Conservation (phyloP, 2,888 invertebrate species). For the Teleogryllus oceanicus region DNA sequence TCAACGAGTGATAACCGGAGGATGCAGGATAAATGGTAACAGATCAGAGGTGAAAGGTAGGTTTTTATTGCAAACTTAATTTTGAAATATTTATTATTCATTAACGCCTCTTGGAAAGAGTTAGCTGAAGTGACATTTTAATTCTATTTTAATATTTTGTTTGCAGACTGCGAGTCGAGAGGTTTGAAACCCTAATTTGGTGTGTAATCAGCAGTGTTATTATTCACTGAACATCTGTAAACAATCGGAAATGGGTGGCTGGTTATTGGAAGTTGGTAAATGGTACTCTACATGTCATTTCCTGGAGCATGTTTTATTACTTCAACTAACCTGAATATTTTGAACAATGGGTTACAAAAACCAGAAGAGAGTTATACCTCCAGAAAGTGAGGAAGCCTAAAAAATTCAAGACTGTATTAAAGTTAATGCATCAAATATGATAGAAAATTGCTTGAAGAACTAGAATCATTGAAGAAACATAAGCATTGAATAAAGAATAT, state of each 20-base stretch:
- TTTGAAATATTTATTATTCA: no score
- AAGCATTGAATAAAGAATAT: neutral
- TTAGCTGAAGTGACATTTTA: neutral
- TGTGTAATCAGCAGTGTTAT: no score
- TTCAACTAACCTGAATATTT: constrained; percentile 84
- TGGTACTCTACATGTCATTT: constrained; percentile 82
- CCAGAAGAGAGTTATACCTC: constrained; percentile 67
- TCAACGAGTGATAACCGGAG: no score
- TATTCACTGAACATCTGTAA: neutral
- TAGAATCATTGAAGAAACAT: no score
- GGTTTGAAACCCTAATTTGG: neutral
- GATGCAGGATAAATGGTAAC: no score
- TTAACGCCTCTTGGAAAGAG: neutral
- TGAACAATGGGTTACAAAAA: constrained; percentile 78
- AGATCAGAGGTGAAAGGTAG: no score
- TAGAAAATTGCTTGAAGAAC: constrained; percentile 41
- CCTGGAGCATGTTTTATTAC: constrained; percentile 76
- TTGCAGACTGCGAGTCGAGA: neutral
- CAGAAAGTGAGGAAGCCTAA: constrained; percentile 59
- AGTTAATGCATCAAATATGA: constrained; percentile 48
- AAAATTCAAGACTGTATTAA: constrained; percentile 55
- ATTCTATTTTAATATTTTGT: neutral
- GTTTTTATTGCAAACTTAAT: no score
- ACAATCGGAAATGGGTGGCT: constrained; percentile 63
- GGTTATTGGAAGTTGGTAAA: constrained; percentile 78